Base-by-base conservation (phyloP, 2,797 vertebrate species). In the Hypotaenidia okinawae region DNA sequence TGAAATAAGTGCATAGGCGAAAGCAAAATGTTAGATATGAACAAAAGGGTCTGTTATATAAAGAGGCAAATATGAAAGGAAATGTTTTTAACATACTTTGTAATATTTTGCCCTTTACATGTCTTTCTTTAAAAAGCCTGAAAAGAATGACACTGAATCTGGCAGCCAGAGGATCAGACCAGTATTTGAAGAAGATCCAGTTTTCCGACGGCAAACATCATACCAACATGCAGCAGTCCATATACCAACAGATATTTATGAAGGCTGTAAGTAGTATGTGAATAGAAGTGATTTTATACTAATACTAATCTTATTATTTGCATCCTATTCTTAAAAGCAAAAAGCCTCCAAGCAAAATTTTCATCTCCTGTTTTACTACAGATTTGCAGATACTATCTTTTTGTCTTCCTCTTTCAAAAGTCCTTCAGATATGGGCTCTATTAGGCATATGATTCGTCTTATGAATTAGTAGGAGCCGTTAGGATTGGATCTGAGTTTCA, bases 211-310 rank as follows among this genome's bases (percentile, higher is more conserved):
- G 33, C 97, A 99, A 88, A 99, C 99, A 2, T 99, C 99, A 87
- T 98, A 99, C 97, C 99, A 99, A 83, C 98, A 99, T 84, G 99
- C 99, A 59, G 99, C 99, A 32, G 99, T 99, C 75, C 99, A 99
- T 95, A 99, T 99, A 96, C 99, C 99, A 74, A 99, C 99, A 9
- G 99, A 99, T 97, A 99, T 99, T 97, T 99, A 99, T 54, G 99
- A 99, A 89, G 99, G 99, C 96, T 99, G 99, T 99, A 98, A 99
- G 99, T 99, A 96, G 32, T 49, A 72, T 35, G 3, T 89, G 30
- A 91, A 80, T 5, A 64, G 43, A 66, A 90, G 3, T 58, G 14
- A 55, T 32, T 67, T 86, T 75, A 13, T 58, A 54, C 41, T 64
- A 37, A 13, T n/a, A 6, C 4, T 63, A 47, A 45, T 7, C 43